These are phyloP conservation scores for Zaprionus gabonicus DNA, from an alignment of 1,140 invertebrate species.

Conservation along the genomic window DNA sequence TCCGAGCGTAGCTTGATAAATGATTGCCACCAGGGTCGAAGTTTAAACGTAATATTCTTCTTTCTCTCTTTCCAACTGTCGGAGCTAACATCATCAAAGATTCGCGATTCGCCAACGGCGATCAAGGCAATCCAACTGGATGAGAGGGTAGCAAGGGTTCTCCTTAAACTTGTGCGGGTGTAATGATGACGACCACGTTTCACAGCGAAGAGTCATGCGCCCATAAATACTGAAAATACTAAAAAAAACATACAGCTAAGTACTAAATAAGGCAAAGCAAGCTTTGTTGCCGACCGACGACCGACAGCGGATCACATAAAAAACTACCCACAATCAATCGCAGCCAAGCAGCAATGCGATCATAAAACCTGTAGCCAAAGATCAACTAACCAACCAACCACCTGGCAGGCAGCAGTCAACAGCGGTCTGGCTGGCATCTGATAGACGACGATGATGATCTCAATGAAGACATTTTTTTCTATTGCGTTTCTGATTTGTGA, in stretches of 20 bases:
- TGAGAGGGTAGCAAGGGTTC: neutral
- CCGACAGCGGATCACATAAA: constrained; percentile 63
- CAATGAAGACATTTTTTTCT: constrained; percentile 66
- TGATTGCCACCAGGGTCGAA: constrained; percentile 38
- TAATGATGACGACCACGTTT: constrained; percentile 45
- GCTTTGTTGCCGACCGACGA: constrained; percentile 56
- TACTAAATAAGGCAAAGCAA: constrained; percentile 76
- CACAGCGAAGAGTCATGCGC: constrained; percentile 56
- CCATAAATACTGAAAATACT: constrained; percentile 58
- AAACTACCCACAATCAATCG: constrained; percentile 75
- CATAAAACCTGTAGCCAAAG: constrained; percentile 67
- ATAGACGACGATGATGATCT: constrained; percentile 67
- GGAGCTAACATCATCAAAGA: constrained; percentile 36
- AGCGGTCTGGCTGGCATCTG: neutral
- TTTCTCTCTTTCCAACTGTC: neutral
- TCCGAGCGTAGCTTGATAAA: constrained; percentile 43
- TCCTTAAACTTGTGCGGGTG: constrained; percentile 59
- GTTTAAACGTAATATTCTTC: constrained; percentile 24
- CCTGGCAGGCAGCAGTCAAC: neutral
- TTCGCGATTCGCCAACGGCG: neutral
- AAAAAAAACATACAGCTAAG: constrained; percentile 25
- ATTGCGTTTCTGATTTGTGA: constrained; percentile 68
- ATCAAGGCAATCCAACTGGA: too few relatives aligned
- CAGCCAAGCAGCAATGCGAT: constrained; percentile 46
- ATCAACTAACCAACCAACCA: constrained; percentile 34